Conservation (phyloP, 2,888 invertebrate species). For the Schrankia costaestrigalis region DNA sequence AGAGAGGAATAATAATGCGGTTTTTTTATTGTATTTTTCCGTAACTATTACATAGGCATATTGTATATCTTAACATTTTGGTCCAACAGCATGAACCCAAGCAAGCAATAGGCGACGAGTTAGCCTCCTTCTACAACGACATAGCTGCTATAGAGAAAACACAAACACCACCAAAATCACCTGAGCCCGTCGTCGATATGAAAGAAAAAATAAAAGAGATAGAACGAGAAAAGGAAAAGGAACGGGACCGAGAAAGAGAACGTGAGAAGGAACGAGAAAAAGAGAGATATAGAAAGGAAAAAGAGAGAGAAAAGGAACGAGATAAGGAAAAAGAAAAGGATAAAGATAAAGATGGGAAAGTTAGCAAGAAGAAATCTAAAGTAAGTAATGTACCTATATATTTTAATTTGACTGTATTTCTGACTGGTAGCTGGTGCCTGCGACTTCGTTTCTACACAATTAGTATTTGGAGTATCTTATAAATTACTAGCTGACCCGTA, state of each 20-base stretch:
- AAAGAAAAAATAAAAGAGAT: constrained; percentile 10
- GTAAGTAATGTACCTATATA: constrained; percentile 22
- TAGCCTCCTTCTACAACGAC: constrained; percentile 79
- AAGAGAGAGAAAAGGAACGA: constrained; percentile 9
- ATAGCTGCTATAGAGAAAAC: constrained; percentile 72
- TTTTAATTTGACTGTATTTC: neutral
- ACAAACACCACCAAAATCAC: constrained; percentile 30
- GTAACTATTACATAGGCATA: too few species aligned
- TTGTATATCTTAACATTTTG: too few species aligned
- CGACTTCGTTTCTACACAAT: neutral
- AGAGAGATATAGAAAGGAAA: constrained; percentile 14
- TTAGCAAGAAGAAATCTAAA: constrained; percentile 51
- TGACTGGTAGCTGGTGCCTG: neutral
- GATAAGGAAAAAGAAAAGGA: constrained; percentile 21
- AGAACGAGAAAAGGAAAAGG: constrained; percentile 15
- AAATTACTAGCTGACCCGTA: too few species aligned
- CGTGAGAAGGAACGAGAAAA: constrained; percentile 16
- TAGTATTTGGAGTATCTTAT: neutral
- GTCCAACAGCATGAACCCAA: constrained; percentile 47
- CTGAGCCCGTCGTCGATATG: constrained; percentile 26
- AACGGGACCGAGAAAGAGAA: constrained; percentile 7
- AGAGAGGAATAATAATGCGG: neutral
- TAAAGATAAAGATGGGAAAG: constrained; percentile 24
- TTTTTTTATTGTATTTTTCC: neutral
- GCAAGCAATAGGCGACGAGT: constrained; percentile 69